phyloP scores from a whole-genome alignment of 2,797 vertebrate species.

The Anolis apletophallus region DNA sequence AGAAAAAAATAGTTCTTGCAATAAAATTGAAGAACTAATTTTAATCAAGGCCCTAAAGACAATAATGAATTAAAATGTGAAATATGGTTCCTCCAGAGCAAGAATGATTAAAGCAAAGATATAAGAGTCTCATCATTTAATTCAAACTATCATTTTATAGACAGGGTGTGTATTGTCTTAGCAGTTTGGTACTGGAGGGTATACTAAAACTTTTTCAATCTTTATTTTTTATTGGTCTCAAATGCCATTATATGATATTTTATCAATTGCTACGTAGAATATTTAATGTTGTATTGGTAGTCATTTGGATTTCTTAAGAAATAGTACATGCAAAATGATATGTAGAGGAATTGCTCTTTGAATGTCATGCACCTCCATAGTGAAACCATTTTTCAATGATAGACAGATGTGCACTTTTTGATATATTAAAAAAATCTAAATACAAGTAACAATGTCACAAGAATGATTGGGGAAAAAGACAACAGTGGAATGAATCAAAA shows the following conservation, averaged over 20 bases:
- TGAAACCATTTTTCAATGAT: not conserved
- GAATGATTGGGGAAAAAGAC: too few relatives aligned
- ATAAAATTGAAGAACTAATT: slow-evolving; percentile 27
- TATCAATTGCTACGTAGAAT: too few relatives aligned
- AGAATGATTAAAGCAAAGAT: not conserved
- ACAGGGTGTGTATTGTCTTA: not conserved
- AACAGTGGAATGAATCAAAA: too few relatives aligned
- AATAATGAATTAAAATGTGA: too few relatives aligned
- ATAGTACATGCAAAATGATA: not conserved
- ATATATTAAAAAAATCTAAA: too few relatives aligned
- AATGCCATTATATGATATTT: not conserved
- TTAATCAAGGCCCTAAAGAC: not conserved
- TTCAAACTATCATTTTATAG: not conserved
- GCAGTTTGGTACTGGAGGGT: not conserved
- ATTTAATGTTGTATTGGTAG: too few relatives aligned
- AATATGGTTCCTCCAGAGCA: not conserved
- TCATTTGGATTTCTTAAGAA: not conserved
- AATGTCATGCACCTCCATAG: not conserved
- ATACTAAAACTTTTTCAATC: not conserved
- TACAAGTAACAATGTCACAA: not conserved
- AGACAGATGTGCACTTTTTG: too few relatives aligned
- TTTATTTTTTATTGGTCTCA: not conserved
- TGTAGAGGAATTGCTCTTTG: not conserved
- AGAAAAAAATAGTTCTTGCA: too few relatives aligned
- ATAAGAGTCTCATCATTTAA: not conserved